Evolutionary conservation across 92 coral and sea anemone species (phyloP), one percentile per base, ranked within the genome.

Genomic region (Porites rus): DNA sequence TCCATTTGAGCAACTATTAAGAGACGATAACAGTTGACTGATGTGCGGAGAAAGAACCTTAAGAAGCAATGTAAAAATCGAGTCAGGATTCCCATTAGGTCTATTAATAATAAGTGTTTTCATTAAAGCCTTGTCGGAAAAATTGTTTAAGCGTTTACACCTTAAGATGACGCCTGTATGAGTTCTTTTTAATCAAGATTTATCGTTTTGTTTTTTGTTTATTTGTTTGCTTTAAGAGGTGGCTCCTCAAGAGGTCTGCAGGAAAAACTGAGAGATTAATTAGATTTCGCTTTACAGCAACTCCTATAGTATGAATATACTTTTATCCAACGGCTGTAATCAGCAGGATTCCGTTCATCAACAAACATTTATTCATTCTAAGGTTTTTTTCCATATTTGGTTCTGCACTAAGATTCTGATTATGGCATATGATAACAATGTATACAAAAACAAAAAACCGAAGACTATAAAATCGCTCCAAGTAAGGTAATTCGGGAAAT

Each of bases 351-450:
- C 76, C 19, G 13, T 18, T 10, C 9, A 2, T 14, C 6, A 51
- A 8, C 64, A 9, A 12, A 7, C 16, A 12, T 9, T 19, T 46
- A 28, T 2, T 56, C 20, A 61, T 60, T 31, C 31, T 7, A 11
- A 24, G 13, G 8, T 7, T 24, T 80, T 69, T 43, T 25, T 54
- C 85, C 67, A 80, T 80, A 80, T 80, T 80, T 80, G 85, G 85
- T 68, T 22, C 52, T 14, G 61, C 52, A 69, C 1, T 6, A 5
- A 52, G 51, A 18, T 8, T 16, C 7, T 17, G 10, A 38, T 38
- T 38, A 38, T 38, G 46, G 46, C 46, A 38, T 38, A 38, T 38
- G 46, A 38, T 38, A 38, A 38, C 7, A 38, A 38, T 4, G 46
- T 38, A 38, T 38, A 38, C 46, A 38, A 38, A 38, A 38, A 38